Conservation (phyloP, 2,113 vertebrate genomes). For the Laticauda laticaudata region DNA sequence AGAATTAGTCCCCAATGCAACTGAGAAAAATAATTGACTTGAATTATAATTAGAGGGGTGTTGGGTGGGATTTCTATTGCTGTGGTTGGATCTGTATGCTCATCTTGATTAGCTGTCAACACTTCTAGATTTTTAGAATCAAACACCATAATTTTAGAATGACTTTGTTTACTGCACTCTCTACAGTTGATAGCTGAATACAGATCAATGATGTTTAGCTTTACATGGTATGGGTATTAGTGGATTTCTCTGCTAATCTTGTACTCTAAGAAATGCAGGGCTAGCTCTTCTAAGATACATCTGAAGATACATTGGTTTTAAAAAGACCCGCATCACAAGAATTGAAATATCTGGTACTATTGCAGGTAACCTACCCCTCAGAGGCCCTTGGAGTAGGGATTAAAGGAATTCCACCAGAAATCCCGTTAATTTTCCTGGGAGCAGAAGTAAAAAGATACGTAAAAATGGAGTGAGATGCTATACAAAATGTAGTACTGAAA, state of each 20-base stretch:
- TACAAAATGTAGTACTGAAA: neutral
- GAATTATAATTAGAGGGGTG: slow-evolving; percentile 43
- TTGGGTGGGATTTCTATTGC: neutral
- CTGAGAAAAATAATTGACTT: slow-evolving; percentile 50
- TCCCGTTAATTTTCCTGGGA: neutral
- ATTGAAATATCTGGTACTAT: neutral
- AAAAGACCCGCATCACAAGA: neutral
- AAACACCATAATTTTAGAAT: neutral
- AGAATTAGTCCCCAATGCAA: slow-evolving; percentile 23
- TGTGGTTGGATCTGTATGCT: neutral
- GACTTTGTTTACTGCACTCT: neutral
- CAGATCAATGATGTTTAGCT: neutral
- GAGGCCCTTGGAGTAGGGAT: neutral
- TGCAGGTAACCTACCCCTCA: neutral
- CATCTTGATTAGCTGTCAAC: neutral
- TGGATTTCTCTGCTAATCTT: neutral
- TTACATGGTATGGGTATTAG: neutral
- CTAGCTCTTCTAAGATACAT: neutral
- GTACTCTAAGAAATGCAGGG: neutral
- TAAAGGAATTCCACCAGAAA: neutral
- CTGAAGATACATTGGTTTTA: neutral
- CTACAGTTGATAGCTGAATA: neutral
- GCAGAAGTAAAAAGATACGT: neutral
- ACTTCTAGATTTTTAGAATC: neutral
- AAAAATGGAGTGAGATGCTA: neutral